Percentiles rank a stretch among this genome's conserved stretches.
Evolutionary conservation across 2,888 invertebrate genomes (phyloP).

Genomic region (Epistrophella euchroma): DNA sequence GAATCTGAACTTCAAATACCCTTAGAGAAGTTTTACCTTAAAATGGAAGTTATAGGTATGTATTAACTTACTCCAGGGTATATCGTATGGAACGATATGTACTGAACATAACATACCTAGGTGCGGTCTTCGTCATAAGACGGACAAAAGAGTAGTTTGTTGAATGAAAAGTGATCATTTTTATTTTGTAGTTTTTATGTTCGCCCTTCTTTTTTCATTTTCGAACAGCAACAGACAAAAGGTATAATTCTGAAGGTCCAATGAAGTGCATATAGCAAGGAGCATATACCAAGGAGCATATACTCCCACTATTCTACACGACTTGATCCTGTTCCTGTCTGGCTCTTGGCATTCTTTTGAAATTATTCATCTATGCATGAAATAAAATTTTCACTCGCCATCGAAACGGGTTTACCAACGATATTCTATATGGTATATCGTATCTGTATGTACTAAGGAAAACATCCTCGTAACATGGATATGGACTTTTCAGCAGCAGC

Average conservation of each 20-base stretch:
- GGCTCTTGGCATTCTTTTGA: conserved; percentile 46
- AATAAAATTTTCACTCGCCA: conserved; percentile 67
- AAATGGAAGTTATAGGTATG: too few relatives aligned
- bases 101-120: background rate
- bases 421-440: background rate
- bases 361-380: conserved; percentile 74
- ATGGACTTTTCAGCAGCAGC: background rate
- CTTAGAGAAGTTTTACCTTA: too few relatives aligned
- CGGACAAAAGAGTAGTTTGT: background rate
- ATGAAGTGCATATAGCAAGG: background rate
- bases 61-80: too few relatives aligned
- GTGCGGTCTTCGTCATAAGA: background rate
- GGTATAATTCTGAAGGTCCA: conserved; percentile 24
- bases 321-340: background rate
- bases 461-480: conserved; percentile 18
- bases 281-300: background rate
- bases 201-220: background rate
- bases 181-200: background rate
- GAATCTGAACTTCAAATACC: too few relatives aligned
- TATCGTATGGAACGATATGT: too few relatives aligned
- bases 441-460: background rate
- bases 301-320: background rate
- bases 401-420: conserved; percentile 35
- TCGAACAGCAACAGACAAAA: background rate
- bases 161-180: background rate